These are phyloP conservation scores for Sminthurides aquaticus DNA, from an alignment of 2,888 invertebrate genomes.

Conservation along the genomic window DNA sequence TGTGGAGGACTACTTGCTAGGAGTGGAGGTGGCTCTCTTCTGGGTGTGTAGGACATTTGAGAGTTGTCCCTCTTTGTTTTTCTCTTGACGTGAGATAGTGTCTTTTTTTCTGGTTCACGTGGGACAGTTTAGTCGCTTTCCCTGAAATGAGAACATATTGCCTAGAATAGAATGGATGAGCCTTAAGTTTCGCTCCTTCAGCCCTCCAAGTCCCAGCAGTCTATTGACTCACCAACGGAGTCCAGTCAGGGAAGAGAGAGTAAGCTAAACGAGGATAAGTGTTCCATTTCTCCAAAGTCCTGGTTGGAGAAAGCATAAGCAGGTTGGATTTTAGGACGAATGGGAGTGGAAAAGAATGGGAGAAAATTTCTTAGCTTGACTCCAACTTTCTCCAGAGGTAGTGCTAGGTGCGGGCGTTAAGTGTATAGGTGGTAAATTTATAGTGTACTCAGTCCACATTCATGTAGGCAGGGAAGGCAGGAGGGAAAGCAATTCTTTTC, in stretches of 20 bases:
- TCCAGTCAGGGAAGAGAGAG: not conserved
- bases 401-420: not conserved
- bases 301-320: too few species aligned
- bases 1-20: too few species aligned
- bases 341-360: too few species aligned
- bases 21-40: not conserved
- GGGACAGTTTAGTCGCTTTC: slow-evolving; percentile 42
- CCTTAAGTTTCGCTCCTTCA: slow-evolving; percentile 22
- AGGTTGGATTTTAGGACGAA: too few species aligned
- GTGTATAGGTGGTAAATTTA: not conserved
- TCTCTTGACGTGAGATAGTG: slow-evolving; percentile 27
- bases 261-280: too few species aligned
- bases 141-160: slow-evolving; percentile 44
- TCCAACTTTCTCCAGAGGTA: not conserved
- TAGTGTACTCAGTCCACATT: not conserved
- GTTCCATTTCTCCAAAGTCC: too few species aligned
- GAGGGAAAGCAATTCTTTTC: slow-evolving; percentile 1
- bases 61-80: slow-evolving; percentile 24
- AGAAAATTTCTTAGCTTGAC: too few species aligned
- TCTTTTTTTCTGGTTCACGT: slow-evolving; percentile 39
- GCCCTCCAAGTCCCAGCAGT: not conserved
- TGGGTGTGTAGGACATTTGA: not conserved
- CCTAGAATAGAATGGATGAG: slow-evolving; percentile 39
- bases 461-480: not conserved
- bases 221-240: not conserved